Percentiles rank a stretch among this genome's conserved stretches.
phyloP scores from a whole-genome alignment of 2,113 vertebrate species.

The rabbit (Oryctolagus cuniculus) region mOryCun1.1 NC_091435.1:168606501-168607000 shows the following conservation, averaged over 20 bases:
- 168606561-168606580: not conserved
- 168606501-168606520: not conserved
- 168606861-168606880: not conserved
- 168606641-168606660: not conserved
- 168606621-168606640: not conserved
- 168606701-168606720: not conserved
- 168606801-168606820: not conserved
- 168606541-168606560: fast-evolving
- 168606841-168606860: not conserved
- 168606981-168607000: not conserved
- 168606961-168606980: not conserved
- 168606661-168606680: not conserved
- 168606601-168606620: fast-evolving
- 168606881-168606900: not conserved
- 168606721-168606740: not conserved
- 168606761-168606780: not conserved
- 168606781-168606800: not conserved
- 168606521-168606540: not conserved
- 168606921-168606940: too few relatives aligned
- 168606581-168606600: not conserved
- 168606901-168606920: not conserved
- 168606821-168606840: not conserved
- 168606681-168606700: not conserved
- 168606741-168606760: fast-evolving
- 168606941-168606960: not conserved